A percentile compares a stretch with the other conserved stretches of the same genome.
Evolutionary conservation across 2,113 vertebrate genomes (phyloP).

Genomic region (Leiothrix lutea): DNA sequence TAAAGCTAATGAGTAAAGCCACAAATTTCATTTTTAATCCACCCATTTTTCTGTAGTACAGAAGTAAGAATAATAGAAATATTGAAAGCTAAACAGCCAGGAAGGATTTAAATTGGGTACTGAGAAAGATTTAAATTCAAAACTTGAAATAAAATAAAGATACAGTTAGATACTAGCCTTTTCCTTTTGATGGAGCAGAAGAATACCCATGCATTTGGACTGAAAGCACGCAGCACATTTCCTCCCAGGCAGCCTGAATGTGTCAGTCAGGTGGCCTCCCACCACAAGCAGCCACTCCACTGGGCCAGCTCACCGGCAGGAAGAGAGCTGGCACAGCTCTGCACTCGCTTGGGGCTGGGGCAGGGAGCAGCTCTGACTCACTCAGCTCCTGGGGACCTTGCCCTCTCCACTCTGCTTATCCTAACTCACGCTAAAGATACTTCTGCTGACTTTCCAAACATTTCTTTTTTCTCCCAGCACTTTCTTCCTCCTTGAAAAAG

Average conservation of each 20-base stretch:
- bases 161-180: neutral
- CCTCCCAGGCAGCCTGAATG: neutral
- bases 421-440: neutral
- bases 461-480: neutral
- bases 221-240: neutral
- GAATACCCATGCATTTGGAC: neutral
- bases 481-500: neutral
- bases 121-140: neutral
- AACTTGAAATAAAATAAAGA: neutral
- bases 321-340: neutral
- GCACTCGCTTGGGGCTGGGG: neutral
- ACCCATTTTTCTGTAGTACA: neutral
- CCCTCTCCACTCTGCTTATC: neutral
- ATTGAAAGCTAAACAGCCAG: neutral
- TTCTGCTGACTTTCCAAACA: neutral
- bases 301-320: neutral
- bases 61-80: neutral
- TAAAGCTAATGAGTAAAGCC: neutral
- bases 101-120: neutral
- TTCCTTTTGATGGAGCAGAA: neutral
- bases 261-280: neutral
- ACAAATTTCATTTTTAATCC: neutral
- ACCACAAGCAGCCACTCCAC: neutral
- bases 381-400: rapidly evolving
- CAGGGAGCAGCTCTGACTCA: neutral